These are phyloP conservation scores for Fopius arisanus DNA, from an alignment of 1,140 invertebrate genomes.

Conservation along the genomic window DNA sequence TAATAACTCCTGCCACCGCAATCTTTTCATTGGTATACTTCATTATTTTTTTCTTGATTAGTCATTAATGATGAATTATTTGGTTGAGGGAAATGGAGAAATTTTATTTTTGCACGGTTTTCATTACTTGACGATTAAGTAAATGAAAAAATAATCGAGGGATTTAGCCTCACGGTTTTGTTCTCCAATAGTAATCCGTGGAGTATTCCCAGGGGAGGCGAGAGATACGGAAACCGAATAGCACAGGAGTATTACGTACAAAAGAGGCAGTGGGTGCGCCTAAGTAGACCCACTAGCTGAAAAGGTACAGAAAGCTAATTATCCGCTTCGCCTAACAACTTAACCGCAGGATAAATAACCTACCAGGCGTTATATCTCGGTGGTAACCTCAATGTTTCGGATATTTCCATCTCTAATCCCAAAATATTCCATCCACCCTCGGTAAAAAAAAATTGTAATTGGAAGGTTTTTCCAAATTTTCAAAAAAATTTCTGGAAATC, in stretches of 20 bases:
- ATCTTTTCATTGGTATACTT: no score
- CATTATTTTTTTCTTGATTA: no score
- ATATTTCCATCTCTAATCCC: neutral
- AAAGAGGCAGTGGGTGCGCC: neutral
- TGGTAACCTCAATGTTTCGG: conserved; percentile 11
- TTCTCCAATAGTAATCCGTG: neutral
- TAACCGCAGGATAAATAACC: conserved; percentile 31
- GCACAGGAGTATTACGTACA: conserved; percentile 6
- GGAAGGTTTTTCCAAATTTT: no score
- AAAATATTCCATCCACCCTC: neutral
- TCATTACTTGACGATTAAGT: no score
- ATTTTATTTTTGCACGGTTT: no score
- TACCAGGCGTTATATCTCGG: conserved; percentile 18
- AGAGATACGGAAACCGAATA: neutral
- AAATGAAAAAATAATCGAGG: no score
- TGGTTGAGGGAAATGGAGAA: no score
- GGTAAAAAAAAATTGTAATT: no score
- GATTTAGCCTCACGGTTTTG: neutral
- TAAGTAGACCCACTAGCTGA: neutral
- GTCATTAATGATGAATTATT: no score
- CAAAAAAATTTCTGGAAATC: no score
- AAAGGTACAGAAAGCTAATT: conserved; percentile 28
- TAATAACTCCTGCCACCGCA: no score
- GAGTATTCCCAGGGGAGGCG: neutral
- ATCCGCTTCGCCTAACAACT: conserved; percentile 29